Evolutionary conservation across 64 coral and sea anemone species (phyloP).

Genomic region (Stichodactyla helianthus): DNA sequence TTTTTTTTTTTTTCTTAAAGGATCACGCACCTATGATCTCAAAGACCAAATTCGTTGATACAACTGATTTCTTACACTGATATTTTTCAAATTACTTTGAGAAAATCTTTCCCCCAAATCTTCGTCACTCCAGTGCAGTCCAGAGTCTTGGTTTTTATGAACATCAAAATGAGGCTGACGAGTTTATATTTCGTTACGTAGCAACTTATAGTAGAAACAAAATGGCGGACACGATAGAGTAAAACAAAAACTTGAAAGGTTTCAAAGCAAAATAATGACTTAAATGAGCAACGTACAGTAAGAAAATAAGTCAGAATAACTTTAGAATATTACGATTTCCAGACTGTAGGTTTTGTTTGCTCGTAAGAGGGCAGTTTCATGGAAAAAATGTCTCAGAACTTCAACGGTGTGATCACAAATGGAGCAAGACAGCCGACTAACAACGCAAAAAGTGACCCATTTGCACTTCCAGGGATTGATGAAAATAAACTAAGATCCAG

Average conservation of each 20-base stretch:
- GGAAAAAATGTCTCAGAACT: slow-evolving; percentile 74
- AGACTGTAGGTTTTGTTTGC: neutral
- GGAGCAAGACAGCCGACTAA: slow-evolving; percentile 70
- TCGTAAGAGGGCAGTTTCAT: neutral
- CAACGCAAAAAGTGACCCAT: slow-evolving; percentile 50
- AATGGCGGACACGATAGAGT: slow-evolving; percentile 54
- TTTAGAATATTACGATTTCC: neutral
- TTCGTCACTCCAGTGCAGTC: neutral
- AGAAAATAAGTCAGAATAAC: neutral
- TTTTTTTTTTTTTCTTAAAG: no score
- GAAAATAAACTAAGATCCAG: slow-evolving; percentile 87
- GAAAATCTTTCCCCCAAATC: neutral
- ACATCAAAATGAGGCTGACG: slow-evolving; percentile 39
- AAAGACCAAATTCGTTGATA: no score
- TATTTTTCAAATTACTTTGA: no score
- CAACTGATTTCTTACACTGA: no score
- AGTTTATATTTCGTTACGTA: slow-evolving; percentile 57
- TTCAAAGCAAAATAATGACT: slow-evolving; percentile 8
- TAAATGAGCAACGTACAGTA: neutral
- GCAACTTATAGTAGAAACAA: slow-evolving; percentile 54
- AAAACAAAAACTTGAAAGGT: slow-evolving; percentile 27
- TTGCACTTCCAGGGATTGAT: slow-evolving; percentile 87
- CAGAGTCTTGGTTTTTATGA: neutral
- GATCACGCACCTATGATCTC: no score
- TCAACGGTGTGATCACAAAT: slow-evolving; percentile 47